Evolutionary conservation across 2,888 invertebrate genomes (phyloP), one percentile per base, ranked within the genome.

Genomic region (Tetramorium bicarinatum): DNA sequence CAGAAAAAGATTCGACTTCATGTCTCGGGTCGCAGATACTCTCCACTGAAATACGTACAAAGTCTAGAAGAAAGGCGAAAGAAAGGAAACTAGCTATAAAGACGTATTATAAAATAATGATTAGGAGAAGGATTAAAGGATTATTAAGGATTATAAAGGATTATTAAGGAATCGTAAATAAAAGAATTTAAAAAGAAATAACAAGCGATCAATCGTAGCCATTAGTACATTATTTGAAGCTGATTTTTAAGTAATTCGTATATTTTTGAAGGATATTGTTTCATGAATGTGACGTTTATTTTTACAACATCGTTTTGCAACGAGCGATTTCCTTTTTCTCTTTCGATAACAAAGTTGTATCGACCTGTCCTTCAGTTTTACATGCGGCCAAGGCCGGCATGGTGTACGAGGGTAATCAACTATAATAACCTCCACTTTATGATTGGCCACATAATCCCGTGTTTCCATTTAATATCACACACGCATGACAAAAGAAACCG

Each of bases 401-500:
- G 41, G 29, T 56, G 15, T 21, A 13, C 47, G 66, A 47, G 25
- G 56, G 18, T 71, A 71, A 79, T 79, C 79, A 71, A 44, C 44
- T 34, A 56, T 79, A 79, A 79, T 71, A 79, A 56, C 71, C 15
- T 56, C 44, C 34, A 11, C 18, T 79, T 79, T 56, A 79, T 44
- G 44, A 21, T 29, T 15, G 29, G 29, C 13, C 41, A 41, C 15
- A 64, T 11, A 41, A 21, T 66, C 41, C 41, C 41, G 25, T 13
- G 69, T 77, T 77, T 71, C 25, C 61, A 80, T 71, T 80, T 71
- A 59, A 64, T 64, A 80, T 66, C 52, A 44, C 41, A 69, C 47
- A 49, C 21, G 15, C 18, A 21, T 67, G 64, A 82, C 61, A 79
- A 87, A 77, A 62, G 61, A 82, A 74, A 44, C 69, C 54, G 77